A percentile compares a stretch with the other conserved stretches of the same genome.
These are phyloP conservation scores for Dyspetes luteomarginatus DNA, from an alignment of 2,888 invertebrate genomes.

Conservation along the genomic window DNA sequence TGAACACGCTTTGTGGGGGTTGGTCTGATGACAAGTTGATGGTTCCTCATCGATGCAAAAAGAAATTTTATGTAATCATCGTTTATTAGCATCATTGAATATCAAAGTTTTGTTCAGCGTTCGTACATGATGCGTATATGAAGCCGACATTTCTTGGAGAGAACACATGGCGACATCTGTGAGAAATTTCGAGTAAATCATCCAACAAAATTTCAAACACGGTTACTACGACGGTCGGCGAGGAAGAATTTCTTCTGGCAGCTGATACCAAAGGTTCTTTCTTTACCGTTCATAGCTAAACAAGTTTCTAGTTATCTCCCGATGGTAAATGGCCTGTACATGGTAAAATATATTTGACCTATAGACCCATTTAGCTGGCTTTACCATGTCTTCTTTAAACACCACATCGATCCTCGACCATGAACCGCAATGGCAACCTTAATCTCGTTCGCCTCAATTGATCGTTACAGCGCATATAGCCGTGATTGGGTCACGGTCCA, in stretches of 20 bases:
- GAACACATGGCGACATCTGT: conserved; percentile 35
- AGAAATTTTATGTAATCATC: too few relatives aligned
- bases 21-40: background rate
- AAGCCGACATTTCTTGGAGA: background rate
- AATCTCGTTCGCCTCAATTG: conserved; percentile 33
- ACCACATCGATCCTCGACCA: conserved; percentile 15
- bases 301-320: background rate
- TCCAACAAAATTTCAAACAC: background rate
- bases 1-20: background rate
- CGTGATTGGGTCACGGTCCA: background rate
- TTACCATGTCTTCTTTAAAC: background rate
- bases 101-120: too few relatives aligned
- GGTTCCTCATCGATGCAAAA: background rate
- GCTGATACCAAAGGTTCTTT: background rate
- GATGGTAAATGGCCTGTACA: background rate
- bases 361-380: background rate
- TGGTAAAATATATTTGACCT: background rate
- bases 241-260: background rate
- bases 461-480: conserved; percentile 7
- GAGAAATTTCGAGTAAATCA: too few relatives aligned
- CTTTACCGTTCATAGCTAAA: background rate
- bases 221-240: background rate
- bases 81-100: too few relatives aligned
- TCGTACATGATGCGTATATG: background rate
- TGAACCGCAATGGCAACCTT: background rate